A percentile compares a stretch with the other conserved stretches of the same genome.
These are phyloP conservation scores for Stomatorhinus walkeri DNA, from an alignment of 2,797 vertebrate genomes.

Conservation along the genomic window DNA sequence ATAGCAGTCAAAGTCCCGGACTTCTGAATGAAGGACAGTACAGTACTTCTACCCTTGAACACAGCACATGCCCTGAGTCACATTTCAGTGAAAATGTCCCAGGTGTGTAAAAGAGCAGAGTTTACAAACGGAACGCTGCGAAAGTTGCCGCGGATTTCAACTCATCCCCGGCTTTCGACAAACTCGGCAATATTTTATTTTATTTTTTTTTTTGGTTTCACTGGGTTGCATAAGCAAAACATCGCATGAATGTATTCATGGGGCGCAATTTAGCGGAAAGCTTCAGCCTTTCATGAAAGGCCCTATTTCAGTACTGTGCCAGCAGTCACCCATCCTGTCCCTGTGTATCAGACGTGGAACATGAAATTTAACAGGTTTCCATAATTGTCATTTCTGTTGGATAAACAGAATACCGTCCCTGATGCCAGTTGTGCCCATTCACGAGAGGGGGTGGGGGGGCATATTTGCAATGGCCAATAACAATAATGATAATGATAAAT, in stretches of 20 bases:
- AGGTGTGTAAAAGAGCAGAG: background rate
- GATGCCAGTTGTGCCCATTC: background rate
- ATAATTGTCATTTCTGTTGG: background rate
- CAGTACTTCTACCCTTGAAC: background rate
- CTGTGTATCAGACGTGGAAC: background rate
- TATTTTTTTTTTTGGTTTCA: slow-evolving; percentile 15
- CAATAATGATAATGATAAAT: background rate
- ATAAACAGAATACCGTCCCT: background rate
- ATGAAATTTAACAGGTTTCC: background rate
- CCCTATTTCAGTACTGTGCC: slow-evolving; percentile 3
- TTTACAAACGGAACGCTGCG: background rate
- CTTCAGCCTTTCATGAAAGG: slow-evolving; percentile 7
- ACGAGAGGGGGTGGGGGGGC: background rate
- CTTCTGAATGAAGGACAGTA: background rate
- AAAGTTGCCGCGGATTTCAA: background rate
- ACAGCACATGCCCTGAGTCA: background rate
- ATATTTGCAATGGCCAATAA: background rate
- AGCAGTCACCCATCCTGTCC: background rate
- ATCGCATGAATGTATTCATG: slow-evolving; percentile 17
- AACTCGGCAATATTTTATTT: background rate
- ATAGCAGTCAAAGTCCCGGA: background rate
- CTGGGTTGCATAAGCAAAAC: slow-evolving; percentile 16
- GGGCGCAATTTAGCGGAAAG: slow-evolving; percentile 11
- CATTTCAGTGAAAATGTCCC: background rate
- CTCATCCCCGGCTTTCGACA: background rate